Conservation (phyloP, 2,113 vertebrate genomes). For the Salvator merianae region DNA sequence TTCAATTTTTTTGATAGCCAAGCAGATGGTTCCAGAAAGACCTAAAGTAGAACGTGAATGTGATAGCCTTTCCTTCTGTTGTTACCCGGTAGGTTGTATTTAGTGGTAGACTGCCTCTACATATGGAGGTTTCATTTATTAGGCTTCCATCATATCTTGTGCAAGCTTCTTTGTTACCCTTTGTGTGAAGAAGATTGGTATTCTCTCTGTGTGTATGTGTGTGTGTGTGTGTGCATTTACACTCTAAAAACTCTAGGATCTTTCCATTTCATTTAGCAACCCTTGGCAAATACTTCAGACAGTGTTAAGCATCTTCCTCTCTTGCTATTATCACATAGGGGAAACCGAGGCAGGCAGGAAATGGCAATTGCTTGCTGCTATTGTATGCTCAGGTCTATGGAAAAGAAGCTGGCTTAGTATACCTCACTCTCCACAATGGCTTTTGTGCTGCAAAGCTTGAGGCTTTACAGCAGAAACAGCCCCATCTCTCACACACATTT, state of each 20-base stretch:
- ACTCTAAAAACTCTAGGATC: conserved; percentile 51
- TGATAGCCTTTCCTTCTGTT: no score
- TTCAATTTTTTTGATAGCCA: not conserved
- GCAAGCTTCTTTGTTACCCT: no score
- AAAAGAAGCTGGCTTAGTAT: not conserved
- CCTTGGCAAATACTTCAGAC: conserved; percentile 54
- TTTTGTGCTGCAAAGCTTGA: no score
- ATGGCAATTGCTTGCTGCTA: not conserved
- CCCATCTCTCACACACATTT: no score
- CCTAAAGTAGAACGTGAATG: not conserved
- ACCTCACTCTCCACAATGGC: no score
- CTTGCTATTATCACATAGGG: conserved; percentile 9
- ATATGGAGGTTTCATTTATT: not conserved
- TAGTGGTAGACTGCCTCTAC: not conserved
- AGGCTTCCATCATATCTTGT: no score
- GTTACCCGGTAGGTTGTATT: not conserved
- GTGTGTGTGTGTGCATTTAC: conserved; percentile 1
- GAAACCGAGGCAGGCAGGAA: not conserved
- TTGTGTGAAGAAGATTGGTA: no score
- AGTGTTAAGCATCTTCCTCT: conserved; percentile 34
- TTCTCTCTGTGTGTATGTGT: not conserved
- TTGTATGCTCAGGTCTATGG: not conserved
- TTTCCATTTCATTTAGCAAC: conserved; percentile 40
- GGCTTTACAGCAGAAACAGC: not conserved
- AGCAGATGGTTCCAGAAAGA: not conserved